phyloP scores from a whole-genome alignment of 2,888 invertebrate species.

The Drosophila tanythrix region DNA sequence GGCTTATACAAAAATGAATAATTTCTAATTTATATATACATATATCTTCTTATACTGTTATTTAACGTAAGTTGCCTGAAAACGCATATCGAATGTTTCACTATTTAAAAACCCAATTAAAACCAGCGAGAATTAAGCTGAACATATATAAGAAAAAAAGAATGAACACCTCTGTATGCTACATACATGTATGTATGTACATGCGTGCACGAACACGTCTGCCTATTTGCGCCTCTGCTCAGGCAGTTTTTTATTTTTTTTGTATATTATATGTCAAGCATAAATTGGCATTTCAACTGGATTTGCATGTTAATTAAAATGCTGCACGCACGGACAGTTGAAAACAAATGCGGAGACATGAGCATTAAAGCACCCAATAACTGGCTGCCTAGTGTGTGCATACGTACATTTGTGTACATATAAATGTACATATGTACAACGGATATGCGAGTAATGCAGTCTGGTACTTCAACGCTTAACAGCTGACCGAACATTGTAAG shows the following conservation, averaged over 20 bases:
- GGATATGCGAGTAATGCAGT: constrained; percentile 43
- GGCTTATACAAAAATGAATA: background rate
- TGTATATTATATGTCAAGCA: constrained; percentile 77
- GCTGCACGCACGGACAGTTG: constrained; percentile 74
- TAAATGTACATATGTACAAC: background rate
- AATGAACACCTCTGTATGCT: constrained; percentile 37
- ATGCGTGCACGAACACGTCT: constrained; percentile 2
- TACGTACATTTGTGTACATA: background rate
- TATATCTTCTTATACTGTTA: background rate
- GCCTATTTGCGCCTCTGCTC: constrained; percentile 20
- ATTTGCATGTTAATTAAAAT: constrained; percentile 80
- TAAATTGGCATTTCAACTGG: constrained; percentile 80
- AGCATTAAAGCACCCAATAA: constrained; percentile 60
- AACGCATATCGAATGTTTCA: background rate
- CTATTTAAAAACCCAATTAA: constrained; percentile 39
- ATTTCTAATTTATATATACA: background rate
- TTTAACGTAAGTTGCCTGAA: background rate
- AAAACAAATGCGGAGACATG: constrained; percentile 72
- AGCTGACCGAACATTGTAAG: constrained; percentile 70
- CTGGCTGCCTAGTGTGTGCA: constrained; percentile 23
- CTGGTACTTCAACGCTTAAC: constrained; percentile 51
- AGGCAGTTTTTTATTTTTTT: constrained; percentile 32
- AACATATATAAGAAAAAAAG: constrained; percentile 22
- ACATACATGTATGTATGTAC: background rate
- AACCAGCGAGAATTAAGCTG: constrained; percentile 20